Conservation (phyloP, 2,888 invertebrate genomes). For the Protodeltote pygarga region DNA sequence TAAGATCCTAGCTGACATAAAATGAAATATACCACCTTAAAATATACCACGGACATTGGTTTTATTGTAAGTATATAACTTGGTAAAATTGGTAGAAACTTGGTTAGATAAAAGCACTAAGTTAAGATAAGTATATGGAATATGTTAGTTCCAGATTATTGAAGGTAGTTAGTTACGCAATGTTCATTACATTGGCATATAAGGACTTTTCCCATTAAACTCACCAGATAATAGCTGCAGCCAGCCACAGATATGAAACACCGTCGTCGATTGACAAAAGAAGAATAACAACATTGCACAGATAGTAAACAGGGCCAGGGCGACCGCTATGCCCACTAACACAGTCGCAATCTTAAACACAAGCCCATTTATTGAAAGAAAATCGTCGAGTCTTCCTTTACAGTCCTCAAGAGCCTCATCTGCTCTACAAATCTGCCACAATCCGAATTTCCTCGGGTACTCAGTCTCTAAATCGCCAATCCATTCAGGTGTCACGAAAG, state of each 20-base stretch:
- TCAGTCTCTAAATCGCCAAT: conserved; percentile 94
- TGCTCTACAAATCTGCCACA: conserved; percentile 95
- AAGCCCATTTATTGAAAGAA: conserved; percentile 92
- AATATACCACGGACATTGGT: too few relatives aligned
- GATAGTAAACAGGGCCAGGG: conserved; percentile 94
- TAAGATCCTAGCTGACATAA: too few relatives aligned
- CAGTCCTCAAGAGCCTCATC: conserved; percentile 94
- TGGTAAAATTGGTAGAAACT: conserved; percentile 1
- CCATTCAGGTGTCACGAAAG: conserved; percentile 98
- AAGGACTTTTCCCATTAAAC: conserved; percentile 51
- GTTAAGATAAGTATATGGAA: background rate
- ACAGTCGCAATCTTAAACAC: conserved; percentile 96
- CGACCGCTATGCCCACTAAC: conserved; percentile 94
- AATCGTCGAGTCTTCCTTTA: conserved; percentile 93
- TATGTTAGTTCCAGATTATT: background rate
- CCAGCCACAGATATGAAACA: conserved; percentile 98
- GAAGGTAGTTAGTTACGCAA: background rate
- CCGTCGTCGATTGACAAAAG: conserved; percentile 96
- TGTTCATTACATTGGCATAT: background rate
- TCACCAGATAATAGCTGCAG: conserved; percentile 98
- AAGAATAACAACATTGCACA: conserved; percentile 96
- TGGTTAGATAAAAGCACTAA: background rate
- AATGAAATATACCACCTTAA: too few relatives aligned
- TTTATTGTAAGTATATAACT: too few relatives aligned
- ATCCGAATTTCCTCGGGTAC: conserved; percentile 96